Evolutionary conservation across 2,113 vertebrate genomes (phyloP).

Genomic region (Theropithecus gelada): DNA sequence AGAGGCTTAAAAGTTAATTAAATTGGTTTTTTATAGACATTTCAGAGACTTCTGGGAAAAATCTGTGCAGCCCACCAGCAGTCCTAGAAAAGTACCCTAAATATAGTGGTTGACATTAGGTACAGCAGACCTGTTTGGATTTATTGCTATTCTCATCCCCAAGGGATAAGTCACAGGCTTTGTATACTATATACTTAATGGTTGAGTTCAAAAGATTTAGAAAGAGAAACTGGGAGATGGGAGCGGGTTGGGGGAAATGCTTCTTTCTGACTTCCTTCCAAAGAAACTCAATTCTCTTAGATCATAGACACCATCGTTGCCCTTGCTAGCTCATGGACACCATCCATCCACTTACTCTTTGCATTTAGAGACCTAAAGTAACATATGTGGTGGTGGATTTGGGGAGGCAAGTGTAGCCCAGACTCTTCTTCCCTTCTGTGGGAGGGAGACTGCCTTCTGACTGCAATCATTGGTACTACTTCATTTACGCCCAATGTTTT

Average conservation of each 20-base stretch:
- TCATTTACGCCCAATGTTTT: neutral
- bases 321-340: neutral
- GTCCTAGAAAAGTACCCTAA: neutral
- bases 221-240: neutral
- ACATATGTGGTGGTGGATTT: neutral
- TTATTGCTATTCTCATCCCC: neutral
- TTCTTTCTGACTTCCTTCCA: neutral
- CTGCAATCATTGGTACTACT: too few species aligned
- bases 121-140: neutral
- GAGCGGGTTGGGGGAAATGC: neutral
- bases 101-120: neutral
- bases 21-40: neutral
- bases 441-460: neutral
- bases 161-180: neutral
- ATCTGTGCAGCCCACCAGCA: neutral
- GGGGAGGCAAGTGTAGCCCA: neutral
- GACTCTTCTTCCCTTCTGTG: neutral
- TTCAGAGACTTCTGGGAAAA: neutral
- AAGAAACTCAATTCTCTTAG: neutral
- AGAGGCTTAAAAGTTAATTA: neutral
- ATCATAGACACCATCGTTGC: too few species aligned
- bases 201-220: neutral
- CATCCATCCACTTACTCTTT: neutral
- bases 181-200: neutral
- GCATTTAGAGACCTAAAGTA: neutral